These are phyloP conservation scores for Galeopterus variegatus DNA, from an alignment of 2,113 vertebrate genomes.

Conservation along the genomic window DNA sequence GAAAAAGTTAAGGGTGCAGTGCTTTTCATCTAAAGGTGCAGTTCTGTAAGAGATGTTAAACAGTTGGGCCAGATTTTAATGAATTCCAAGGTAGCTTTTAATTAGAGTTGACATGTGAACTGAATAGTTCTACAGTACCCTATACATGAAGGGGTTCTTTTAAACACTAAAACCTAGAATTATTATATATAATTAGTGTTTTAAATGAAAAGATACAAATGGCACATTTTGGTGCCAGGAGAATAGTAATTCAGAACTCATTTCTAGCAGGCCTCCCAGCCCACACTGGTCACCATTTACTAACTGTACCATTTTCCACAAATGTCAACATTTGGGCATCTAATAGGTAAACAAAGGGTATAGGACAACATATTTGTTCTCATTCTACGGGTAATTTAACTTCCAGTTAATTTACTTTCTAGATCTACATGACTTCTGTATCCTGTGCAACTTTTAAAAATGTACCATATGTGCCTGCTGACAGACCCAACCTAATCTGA, in stretches of 20 bases:
- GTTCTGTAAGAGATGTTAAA: conserved; percentile 67
- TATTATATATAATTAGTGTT: conserved; percentile 73
- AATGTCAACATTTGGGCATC: background rate
- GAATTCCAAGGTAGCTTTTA: conserved; percentile 82
- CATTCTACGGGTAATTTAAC: background rate
- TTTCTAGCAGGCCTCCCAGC: background rate
- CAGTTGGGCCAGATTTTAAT: conserved; percentile 77
- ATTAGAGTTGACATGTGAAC: conserved; percentile 77
- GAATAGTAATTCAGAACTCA: conserved; percentile 68
- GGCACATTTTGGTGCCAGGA: conserved; percentile 37
- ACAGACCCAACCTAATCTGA: background rate
- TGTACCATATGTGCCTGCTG: background rate
- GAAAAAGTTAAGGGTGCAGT: background rate
- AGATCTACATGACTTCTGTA: background rate
- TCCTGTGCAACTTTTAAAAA: background rate
- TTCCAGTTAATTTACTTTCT: conserved; percentile 2
- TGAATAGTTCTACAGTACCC: conserved; percentile 39
- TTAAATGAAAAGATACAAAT: conserved; percentile 62
- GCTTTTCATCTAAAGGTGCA: conserved; percentile 65
- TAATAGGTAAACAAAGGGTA: background rate
- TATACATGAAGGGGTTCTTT: conserved; percentile 61
- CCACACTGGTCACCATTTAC: background rate
- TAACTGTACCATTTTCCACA: background rate
- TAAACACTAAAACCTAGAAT: conserved; percentile 70
- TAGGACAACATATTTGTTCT: background rate